Conservation (phyloP, 2,888 invertebrate genomes). For the Seira sanloemensis region DNA sequence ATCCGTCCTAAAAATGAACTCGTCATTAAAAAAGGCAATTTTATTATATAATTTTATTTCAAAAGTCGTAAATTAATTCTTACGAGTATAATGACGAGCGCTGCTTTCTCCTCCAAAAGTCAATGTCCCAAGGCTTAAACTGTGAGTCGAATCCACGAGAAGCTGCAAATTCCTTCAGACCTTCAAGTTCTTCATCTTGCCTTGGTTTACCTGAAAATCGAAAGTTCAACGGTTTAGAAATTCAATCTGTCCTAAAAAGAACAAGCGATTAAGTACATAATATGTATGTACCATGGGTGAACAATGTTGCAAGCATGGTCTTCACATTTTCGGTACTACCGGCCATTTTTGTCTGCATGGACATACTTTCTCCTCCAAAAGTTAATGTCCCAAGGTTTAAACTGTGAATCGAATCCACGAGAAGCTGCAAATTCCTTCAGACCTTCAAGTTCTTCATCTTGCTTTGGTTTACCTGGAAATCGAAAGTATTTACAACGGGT, state of each 20-base stretch:
- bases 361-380: constrained; percentile 94
- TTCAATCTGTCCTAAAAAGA: too few relatives aligned
- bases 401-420: constrained; percentile 82
- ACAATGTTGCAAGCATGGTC: constrained; percentile 78
- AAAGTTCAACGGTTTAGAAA: too few relatives aligned
- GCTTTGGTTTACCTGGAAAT: constrained; percentile 82
- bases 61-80: constrained; percentile 46
- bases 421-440: constrained; percentile 85
- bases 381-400: constrained; percentile 90
- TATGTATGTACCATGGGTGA: constrained; percentile 67
- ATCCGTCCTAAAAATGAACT: constrained; percentile 78
- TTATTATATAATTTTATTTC: constrained; percentile 13
- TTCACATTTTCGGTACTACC: constrained; percentile 86
- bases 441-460: constrained; percentile 84
- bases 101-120: constrained; percentile 87
- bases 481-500: too few relatives aligned
- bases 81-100: constrained; percentile 80
- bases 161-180: constrained; percentile 84
- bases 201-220: constrained; percentile 81
- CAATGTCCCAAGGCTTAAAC: constrained; percentile 89
- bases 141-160: constrained; percentile 83
- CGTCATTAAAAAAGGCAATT: constrained; percentile 47
- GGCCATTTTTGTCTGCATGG: constrained; percentile 96
- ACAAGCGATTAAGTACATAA: too few relatives aligned
- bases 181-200: constrained; percentile 85